phyloP scores from a whole-genome alignment of 1,140 invertebrate genomes.

The Idris sp. region DNA sequence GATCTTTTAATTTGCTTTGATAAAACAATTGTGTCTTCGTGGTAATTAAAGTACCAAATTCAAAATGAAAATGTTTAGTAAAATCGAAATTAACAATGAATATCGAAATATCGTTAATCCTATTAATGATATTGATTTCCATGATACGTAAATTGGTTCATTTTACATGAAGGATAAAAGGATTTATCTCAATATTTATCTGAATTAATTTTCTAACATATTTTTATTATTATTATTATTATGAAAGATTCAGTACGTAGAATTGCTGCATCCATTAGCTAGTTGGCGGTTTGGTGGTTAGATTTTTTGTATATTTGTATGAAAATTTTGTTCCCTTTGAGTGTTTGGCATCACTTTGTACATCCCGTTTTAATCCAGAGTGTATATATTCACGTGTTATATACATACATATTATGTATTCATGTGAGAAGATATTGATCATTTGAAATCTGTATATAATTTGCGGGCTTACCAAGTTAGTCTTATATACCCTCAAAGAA shows the following conservation, averaged over 20 bases:
- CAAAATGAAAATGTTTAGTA: neutral
- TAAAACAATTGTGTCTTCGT: neutral
- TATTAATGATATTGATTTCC: no score
- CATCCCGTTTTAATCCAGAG: neutral
- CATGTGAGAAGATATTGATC: slow-evolving; percentile 1
- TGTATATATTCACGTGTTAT: neutral
- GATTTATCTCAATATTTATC: no score
- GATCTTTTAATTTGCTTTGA: neutral
- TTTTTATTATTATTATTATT: no score
- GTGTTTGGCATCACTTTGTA: neutral
- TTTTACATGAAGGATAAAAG: no score
- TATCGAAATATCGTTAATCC: no score
- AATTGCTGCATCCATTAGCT: slow-evolving; percentile 4
- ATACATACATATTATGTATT: slow-evolving; percentile 2
- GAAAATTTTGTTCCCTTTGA: slow-evolving; percentile 4
- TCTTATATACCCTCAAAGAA: no score
- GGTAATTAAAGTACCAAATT: neutral
- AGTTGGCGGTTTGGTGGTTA: slow-evolving; percentile 13
- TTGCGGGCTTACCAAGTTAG: neutral
- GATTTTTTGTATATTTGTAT: slow-evolving; percentile 15
- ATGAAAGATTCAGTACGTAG: no score
- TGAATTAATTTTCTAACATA: neutral
- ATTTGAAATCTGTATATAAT: slow-evolving; percentile 6
- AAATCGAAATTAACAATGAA: no score
- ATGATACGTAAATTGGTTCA: no score